Percentiles rank a stretch among this genome's conserved stretches.
Evolutionary conservation across 2,888 invertebrate species (phyloP).

Genomic region (Periphyllus acericola): DNA sequence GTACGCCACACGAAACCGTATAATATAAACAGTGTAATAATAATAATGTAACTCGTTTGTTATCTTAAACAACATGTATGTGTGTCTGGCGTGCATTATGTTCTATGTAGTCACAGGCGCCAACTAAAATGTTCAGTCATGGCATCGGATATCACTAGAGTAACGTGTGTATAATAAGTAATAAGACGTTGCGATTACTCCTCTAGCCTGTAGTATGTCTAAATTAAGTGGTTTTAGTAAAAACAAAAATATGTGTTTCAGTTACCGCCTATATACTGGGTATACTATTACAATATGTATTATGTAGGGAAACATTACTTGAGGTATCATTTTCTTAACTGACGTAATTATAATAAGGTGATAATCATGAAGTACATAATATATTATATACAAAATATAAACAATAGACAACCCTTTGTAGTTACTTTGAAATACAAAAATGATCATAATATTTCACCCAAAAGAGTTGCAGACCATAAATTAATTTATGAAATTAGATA

Average conservation of each 20-base stretch:
- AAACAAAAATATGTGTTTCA: not conserved
- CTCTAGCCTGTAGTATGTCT: not conserved
- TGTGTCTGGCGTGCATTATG: not conserved
- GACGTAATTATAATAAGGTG: not conserved
- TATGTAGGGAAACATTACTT: not conserved
- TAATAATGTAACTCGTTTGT: not conserved
- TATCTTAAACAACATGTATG: not conserved
- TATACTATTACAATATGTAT: not conserved
- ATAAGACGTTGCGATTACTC: not conserved
- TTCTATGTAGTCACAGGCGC: conserved; percentile 2
- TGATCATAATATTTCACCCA: not conserved
- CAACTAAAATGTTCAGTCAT: conserved; percentile 31
- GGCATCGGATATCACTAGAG: conserved; percentile 7
- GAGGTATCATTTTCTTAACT: not conserved
- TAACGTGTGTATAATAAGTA: not conserved
- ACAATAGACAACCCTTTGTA: no score
- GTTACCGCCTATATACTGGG: not conserved
- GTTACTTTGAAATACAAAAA: not conserved
- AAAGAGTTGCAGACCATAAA: not conserved
- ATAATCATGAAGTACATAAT: not conserved
- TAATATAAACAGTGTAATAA: not conserved
- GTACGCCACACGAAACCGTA: no score
- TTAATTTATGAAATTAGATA: no score
- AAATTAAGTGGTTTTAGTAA: not conserved
- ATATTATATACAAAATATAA: not conserved